These are phyloP conservation scores for Bostrychus sinensis DNA, from an alignment of 2,113 vertebrate genomes.

Conservation along the genomic window DNA sequence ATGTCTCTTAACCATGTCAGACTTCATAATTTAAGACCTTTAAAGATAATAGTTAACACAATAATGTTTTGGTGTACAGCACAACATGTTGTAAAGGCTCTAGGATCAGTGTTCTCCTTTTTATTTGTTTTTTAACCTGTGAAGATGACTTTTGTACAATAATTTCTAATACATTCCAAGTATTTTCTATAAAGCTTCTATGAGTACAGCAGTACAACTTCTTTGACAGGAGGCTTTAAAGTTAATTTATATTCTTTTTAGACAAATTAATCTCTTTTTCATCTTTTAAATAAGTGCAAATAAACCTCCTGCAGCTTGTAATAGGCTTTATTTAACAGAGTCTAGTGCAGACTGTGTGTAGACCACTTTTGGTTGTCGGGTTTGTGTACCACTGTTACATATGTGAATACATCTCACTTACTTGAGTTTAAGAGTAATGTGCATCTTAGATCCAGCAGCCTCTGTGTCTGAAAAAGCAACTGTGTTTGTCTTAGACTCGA, in stretches of 20 bases:
- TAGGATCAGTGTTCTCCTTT: conserved; percentile 33
- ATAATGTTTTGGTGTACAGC: conserved; percentile 48
- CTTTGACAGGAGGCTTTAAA: conserved; percentile 76
- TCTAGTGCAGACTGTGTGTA: conserved; percentile 58
- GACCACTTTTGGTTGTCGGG: conserved; percentile 58
- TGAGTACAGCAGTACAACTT: conserved; percentile 75
- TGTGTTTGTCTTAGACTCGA: conserved; percentile 55
- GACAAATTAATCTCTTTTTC: conserved; percentile 58
- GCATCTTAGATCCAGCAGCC: conserved; percentile 40
- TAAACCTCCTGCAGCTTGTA: conserved; percentile 64
- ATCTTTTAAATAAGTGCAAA: conserved; percentile 56
- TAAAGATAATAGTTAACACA: conserved; percentile 22
- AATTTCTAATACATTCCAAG: conserved; percentile 61
- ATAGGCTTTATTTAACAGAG: conserved; percentile 74
- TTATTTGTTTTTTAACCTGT: conserved; percentile 31
- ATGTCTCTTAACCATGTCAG: conserved; percentile 3
- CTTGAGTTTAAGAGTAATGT: conserved; percentile 25
- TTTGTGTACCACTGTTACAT: conserved; percentile 61
- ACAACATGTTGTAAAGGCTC: conserved; percentile 43
- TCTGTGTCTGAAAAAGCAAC: conserved; percentile 51
- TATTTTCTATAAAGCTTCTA: conserved; percentile 60
- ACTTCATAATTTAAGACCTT: conserved; percentile 19
- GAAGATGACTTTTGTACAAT: conserved; percentile 55
- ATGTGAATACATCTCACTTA: conserved; percentile 45
- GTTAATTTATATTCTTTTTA: conserved; percentile 83